phyloP scores from a whole-genome alignment of 2,113 vertebrate genomes.

The Mus musculus region DNA sequence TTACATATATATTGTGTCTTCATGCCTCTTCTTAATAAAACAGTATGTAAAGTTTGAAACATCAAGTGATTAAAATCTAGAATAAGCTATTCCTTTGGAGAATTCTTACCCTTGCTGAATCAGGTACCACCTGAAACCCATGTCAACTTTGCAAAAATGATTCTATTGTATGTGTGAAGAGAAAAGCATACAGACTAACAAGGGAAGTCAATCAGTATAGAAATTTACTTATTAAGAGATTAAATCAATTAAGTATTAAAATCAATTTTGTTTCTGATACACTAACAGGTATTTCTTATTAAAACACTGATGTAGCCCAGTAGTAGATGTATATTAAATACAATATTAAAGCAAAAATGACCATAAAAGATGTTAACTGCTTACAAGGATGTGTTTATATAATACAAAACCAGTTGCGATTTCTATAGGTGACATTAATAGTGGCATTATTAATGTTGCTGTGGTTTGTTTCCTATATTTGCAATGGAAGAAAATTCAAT shows the following conservation, averaged over 20 bases:
- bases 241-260: slow-evolving; percentile 55
- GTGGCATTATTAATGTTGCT: background rate
- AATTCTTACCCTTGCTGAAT: slow-evolving; percentile 1
- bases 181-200: slow-evolving; percentile 10
- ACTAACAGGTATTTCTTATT: slow-evolving; percentile 12
- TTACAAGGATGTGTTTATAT: background rate
- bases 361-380: slow-evolving; percentile 26
- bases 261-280: slow-evolving; percentile 26
- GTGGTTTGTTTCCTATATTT: background rate
- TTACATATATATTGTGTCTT: background rate
- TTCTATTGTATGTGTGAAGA: background rate
- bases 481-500: slow-evolving; percentile 37
- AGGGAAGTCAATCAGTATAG: slow-evolving; percentile 50
- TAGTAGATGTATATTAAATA: background rate
- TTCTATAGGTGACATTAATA: slow-evolving; percentile 11
- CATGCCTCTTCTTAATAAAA: slow-evolving; percentile 42
- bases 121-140: background rate
- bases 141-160: background rate
- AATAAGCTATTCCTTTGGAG: slow-evolving; percentile 14
- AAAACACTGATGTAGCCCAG: background rate
- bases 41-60: slow-evolving; percentile 15
- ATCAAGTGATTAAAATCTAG: slow-evolving; percentile 40
- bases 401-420: slow-evolving; percentile 32
- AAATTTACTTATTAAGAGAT: slow-evolving; percentile 52
- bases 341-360: slow-evolving; percentile 24